Percentiles rank a stretch among this genome's conserved stretches.
Conservation (phyloP, 2,113 vertebrate genomes). For the Gyps fulvus region DNA sequence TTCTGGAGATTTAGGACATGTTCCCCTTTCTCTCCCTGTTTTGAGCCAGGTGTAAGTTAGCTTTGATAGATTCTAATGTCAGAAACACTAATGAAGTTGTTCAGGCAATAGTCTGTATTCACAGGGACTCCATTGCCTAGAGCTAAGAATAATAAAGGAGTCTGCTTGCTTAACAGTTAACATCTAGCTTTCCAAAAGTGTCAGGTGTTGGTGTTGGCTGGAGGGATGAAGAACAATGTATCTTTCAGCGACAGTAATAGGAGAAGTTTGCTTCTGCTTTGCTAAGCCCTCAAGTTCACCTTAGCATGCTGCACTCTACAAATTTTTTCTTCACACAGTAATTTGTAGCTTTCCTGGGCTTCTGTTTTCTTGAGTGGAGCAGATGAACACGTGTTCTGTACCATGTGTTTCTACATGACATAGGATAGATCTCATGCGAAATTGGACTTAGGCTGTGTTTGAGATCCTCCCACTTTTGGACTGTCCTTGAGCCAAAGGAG, state of each 20-base stretch:
- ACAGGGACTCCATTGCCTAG: background rate
- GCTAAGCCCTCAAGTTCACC: background rate
- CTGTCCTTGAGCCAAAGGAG: background rate
- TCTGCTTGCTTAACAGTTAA: background rate
- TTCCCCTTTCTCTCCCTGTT: background rate
- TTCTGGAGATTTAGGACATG: background rate
- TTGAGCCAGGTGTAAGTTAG: background rate
- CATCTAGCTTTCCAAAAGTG: background rate
- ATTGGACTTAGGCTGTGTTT: background rate
- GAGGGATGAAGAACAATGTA: background rate
- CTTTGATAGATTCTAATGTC: fast-evolving
- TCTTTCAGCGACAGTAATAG: background rate
- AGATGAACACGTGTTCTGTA: background rate
- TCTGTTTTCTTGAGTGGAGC: background rate
- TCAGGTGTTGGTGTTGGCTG: background rate
- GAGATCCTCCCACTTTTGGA: background rate
- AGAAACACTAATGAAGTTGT: background rate
- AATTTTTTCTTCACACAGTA: background rate
- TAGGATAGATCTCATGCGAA: background rate
- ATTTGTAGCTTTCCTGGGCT: background rate
- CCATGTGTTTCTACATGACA: fast-evolving
- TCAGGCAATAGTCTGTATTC: background rate
- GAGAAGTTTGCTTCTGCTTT: background rate
- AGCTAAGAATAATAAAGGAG: background rate
- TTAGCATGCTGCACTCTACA: background rate